These are phyloP conservation scores for Gobio occitaniae DNA, from an alignment of 2,797 vertebrate species.

Conservation along the genomic window DNA sequence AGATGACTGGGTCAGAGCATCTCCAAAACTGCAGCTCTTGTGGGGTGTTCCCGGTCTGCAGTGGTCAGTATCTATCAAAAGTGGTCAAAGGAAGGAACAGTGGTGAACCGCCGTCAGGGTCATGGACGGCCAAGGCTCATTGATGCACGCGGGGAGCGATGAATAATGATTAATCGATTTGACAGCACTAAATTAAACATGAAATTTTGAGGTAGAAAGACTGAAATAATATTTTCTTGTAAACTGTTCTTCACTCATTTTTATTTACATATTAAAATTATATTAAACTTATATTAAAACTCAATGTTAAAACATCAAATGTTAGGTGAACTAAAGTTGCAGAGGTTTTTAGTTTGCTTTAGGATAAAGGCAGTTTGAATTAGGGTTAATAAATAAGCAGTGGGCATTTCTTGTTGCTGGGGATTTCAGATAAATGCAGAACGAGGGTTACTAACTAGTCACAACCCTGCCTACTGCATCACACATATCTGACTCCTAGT, in stretches of 20 bases:
- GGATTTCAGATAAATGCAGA: conserved; percentile 27
- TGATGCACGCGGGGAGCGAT: too few species aligned
- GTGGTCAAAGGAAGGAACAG: too few species aligned
- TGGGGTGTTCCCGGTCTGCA: too few species aligned
- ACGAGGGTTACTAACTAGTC: neutral
- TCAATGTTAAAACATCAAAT: neutral
- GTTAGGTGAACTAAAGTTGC: neutral
- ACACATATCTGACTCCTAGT: neutral
- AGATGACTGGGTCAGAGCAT: too few species aligned
- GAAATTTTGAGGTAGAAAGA: neutral
- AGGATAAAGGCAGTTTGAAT: neutral
- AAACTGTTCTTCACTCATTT: neutral
- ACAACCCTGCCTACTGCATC: neutral
- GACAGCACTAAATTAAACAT: neutral
- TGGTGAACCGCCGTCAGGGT: too few species aligned
- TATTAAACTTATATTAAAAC: too few species aligned
- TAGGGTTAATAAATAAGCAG: neutral
- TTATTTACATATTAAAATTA: neutral
- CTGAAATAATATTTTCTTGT: neutral
- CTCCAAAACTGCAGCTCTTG: too few species aligned
- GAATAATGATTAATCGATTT: neutral
- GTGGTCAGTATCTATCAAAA: too few species aligned
- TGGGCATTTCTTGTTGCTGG: neutral
- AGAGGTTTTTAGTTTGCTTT: neutral
- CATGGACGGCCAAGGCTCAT: too few species aligned